phyloP scores from a whole-genome alignment of 2,888 invertebrate species.

The Malthinus flaveolus region DNA sequence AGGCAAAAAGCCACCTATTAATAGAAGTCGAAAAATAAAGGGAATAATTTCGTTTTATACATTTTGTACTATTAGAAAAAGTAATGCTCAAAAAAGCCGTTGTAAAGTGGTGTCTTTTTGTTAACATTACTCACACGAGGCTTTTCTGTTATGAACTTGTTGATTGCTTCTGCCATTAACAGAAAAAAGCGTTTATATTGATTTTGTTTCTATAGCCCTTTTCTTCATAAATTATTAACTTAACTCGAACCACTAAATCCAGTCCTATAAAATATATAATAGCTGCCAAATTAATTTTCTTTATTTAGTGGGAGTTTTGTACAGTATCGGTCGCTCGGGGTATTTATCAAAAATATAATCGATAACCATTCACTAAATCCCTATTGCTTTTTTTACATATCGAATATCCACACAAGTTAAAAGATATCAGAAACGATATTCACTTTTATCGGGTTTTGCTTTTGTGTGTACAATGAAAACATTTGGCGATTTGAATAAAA shows the following conservation, averaged over 20 bases:
- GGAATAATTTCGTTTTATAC: background rate
- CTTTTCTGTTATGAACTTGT: conserved; percentile 25
- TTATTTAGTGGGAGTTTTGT: conserved; percentile 21
- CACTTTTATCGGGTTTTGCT: conserved; percentile 43
- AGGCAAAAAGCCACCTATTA: too few species aligned
- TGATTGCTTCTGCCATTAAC: conserved; percentile 22
- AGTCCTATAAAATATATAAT: conserved; percentile 10
- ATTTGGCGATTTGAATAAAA: conserved; percentile 46
- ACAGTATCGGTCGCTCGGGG: conserved; percentile 6
- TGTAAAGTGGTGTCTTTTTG: conserved; percentile 20
- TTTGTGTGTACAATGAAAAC: conserved; percentile 43
- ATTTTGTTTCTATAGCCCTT: conserved; percentile 10
- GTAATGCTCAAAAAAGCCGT: conserved; percentile 7
- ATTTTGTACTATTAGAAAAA: background rate
- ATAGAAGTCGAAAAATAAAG: background rate
- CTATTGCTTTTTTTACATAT: conserved; percentile 36
- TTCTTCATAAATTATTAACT: conserved; percentile 19
- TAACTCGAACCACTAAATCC: conserved; percentile 8
- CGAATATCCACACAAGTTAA: conserved; percentile 38
- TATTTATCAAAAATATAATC: conserved; percentile 38
- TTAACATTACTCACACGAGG: conserved; percentile 18
- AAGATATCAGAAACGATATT: conserved; percentile 41
- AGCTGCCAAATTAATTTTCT: conserved; percentile 20
- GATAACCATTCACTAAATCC: conserved; percentile 39
- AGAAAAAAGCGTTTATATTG: conserved; percentile 17